phyloP scores from a whole-genome alignment of 2,797 vertebrate genomes.

The Odontamblyopus rebecca region DNA sequence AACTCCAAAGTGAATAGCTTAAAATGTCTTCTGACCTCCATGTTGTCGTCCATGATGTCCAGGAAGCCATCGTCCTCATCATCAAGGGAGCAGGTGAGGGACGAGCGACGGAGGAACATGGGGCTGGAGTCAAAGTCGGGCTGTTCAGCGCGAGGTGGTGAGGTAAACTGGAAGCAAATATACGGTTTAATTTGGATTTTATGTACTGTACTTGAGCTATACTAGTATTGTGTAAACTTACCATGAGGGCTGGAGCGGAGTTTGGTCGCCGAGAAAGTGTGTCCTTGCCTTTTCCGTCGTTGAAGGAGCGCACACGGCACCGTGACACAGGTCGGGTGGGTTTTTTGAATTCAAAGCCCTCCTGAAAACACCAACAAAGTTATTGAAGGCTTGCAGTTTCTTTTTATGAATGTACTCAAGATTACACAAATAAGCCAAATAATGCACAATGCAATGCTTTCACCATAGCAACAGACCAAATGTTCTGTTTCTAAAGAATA shows the following conservation, averaged over 20 bases:
- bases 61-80: conserved; percentile 89
- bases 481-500: neutral
- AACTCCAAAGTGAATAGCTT: neutral
- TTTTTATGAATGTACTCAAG: neutral
- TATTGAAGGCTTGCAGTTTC: neutral
- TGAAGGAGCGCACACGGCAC: conserved; percentile 44
- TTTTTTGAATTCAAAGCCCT: conserved; percentile 85
- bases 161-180: conserved; percentile 52
- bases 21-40: conserved; percentile 54
- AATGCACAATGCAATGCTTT: conserved; percentile 32
- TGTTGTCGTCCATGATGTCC: conserved; percentile 83
- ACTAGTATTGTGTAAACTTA: conserved; percentile 33
- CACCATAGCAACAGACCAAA: conserved; percentile 19
- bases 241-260: conserved; percentile 84
- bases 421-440: neutral
- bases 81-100: conserved; percentile 65
- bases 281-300: conserved; percentile 61
- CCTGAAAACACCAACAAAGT: conserved; percentile 54
- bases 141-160: conserved; percentile 55
- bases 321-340: conserved; percentile 78
- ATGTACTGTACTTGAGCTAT: neutral
- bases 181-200: fast-evolving
- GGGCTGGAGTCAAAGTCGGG: conserved; percentile 69
- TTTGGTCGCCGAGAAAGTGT: conserved; percentile 76
- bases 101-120: conserved; percentile 72